These are phyloP conservation scores for Neogale vison DNA, from an alignment of 2,113 vertebrate species.

Conservation along the genomic window DNA sequence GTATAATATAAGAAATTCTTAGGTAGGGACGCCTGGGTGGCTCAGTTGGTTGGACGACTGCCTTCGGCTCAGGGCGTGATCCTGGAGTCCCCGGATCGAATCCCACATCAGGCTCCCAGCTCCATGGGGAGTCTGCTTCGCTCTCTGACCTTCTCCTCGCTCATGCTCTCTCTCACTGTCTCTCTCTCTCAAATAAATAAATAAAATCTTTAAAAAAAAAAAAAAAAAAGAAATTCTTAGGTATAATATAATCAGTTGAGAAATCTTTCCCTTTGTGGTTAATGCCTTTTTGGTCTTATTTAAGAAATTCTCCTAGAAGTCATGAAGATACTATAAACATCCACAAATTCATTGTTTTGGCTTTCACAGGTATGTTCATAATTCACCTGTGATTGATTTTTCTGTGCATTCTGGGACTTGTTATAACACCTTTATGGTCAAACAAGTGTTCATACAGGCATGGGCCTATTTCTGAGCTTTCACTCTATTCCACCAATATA, in stretches of 20 bases:
- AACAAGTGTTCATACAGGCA: neutral
- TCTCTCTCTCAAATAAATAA: too few species aligned
- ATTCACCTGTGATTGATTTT: neutral
- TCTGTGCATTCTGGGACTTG: neutral
- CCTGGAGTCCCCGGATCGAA: too few species aligned
- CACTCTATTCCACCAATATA: neutral
- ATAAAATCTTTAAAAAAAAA: too few species aligned
- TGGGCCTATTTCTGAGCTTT: neutral
- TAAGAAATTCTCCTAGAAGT: neutral
- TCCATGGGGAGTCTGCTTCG: too few species aligned
- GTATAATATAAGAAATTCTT: neutral
- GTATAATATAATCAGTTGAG: neutral
- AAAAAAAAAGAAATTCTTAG: slow-evolving; percentile 6
- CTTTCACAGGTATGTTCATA: neutral
- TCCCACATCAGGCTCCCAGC: too few species aligned
- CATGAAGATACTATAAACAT: neutral
- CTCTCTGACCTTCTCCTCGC: too few species aligned
- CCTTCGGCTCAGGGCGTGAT: too few species aligned
- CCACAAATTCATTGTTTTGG: neutral
- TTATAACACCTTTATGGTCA: neutral
- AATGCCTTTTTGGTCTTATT: neutral
- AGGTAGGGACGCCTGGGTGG: too few species aligned
- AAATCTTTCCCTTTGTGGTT: neutral
- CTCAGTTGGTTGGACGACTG: too few species aligned
- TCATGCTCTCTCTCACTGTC: too few species aligned